phyloP scores from a whole-genome alignment of 2,888 invertebrate genomes.

The Callosobruchus maculatus region DNA sequence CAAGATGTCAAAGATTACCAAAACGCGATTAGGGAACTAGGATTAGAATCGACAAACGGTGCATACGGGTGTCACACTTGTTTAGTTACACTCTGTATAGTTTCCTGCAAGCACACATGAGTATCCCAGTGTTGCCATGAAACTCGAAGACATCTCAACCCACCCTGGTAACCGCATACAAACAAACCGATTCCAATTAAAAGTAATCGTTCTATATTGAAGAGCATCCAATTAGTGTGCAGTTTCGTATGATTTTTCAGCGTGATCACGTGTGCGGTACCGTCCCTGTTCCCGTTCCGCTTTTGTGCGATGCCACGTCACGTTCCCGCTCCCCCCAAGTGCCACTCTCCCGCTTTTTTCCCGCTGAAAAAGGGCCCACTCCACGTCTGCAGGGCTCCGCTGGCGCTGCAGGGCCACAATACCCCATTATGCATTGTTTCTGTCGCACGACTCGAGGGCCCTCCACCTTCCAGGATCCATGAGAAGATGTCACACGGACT shows the following conservation, averaged over 20 bases:
- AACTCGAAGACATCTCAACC: no score
- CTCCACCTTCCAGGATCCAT: background rate
- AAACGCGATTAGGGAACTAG: no score
- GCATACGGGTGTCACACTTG: no score
- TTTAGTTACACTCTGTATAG: no score
- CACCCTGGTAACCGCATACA: no score
- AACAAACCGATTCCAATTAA: no score
- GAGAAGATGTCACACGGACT: background rate
- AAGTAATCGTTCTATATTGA: no score
- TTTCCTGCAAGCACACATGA: no score
- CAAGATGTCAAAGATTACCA: no score
- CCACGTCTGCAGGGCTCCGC: background rate
- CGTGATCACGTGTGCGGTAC: background rate
- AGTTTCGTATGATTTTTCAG: background rate
- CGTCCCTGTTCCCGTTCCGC: background rate
- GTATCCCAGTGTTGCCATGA: no score
- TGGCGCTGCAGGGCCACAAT: background rate
- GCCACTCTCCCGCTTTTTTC: background rate
- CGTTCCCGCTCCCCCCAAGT: background rate
- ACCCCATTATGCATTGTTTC: constrained; percentile 6
- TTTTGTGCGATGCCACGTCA: background rate
- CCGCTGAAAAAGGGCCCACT: background rate
- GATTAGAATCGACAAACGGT: no score
- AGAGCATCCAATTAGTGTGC: no score
- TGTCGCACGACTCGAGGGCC: background rate